Evolutionary conservation across 2,113 vertebrate species (phyloP).

Genomic region (Atrichornis clamosus): DNA sequence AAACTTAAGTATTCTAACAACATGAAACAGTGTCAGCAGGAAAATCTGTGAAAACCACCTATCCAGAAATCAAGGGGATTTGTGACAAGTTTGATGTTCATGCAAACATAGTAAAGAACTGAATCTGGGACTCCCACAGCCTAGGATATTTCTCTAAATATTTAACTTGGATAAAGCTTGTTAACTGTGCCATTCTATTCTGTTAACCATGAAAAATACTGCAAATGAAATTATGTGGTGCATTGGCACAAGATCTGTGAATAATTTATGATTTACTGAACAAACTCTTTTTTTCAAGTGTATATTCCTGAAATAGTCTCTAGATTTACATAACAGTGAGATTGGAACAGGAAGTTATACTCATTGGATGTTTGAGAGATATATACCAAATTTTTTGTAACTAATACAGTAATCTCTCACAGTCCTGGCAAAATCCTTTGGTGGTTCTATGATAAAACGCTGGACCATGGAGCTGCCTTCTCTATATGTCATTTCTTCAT

Average conservation of each 20-base stretch:
- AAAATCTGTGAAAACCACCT: neutral
- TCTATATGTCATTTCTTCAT: neutral
- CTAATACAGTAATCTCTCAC: neutral
- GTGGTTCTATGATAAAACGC: neutral
- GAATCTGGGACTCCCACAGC: neutral
- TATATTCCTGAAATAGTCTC: neutral
- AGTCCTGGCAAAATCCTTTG: neutral
- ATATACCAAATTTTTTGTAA: neutral
- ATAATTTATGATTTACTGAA: neutral
- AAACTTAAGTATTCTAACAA: neutral
- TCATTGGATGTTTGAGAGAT: neutral
- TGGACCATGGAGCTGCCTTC: neutral
- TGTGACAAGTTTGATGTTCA: neutral
- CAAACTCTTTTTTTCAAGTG: neutral
- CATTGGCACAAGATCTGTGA: neutral
- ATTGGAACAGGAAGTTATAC: neutral
- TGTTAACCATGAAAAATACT: neutral
- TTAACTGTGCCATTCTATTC: neutral
- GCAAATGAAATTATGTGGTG: neutral
- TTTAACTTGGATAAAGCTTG: neutral
- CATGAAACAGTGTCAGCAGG: neutral
- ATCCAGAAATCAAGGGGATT: neutral
- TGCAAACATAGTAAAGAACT: neutral
- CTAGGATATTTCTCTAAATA: neutral
- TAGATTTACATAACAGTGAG: neutral